Evolutionary conservation across 2,113 vertebrate species (phyloP).

Genomic region (Nipponia nippon): DNA sequence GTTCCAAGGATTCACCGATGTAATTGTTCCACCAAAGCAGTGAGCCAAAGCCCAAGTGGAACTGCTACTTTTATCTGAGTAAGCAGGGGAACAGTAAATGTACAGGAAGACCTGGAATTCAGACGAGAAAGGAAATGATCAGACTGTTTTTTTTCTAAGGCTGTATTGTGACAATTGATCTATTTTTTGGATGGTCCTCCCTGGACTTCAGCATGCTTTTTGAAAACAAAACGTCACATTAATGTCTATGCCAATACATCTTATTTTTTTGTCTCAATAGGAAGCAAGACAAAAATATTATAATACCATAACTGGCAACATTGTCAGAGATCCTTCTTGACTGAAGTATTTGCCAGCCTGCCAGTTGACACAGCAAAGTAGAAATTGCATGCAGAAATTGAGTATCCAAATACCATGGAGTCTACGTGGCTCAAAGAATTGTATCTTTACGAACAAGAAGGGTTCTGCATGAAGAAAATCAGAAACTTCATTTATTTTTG

Average conservation of each 20-base stretch:
- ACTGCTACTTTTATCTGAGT: not conserved
- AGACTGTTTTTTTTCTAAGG: not conserved
- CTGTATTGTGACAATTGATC: not conserved
- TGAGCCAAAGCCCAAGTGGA: not conserved
- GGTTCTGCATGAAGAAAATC: not conserved
- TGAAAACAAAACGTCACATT: not conserved
- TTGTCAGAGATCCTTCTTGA: not conserved
- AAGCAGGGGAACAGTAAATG: not conserved
- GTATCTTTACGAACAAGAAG: not conserved
- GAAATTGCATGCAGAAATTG: not conserved
- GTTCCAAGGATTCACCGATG: not conserved
- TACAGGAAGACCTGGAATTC: not conserved
- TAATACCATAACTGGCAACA: not conserved
- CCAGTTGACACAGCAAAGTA: not conserved
- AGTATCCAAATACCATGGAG: not conserved
- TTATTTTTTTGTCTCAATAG: not conserved
- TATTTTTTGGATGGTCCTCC: not conserved
- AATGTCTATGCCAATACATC: not conserved
- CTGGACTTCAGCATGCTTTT: not conserved
- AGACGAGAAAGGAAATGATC: not conserved
- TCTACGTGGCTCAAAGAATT: not conserved
- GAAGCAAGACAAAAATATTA: not conserved
- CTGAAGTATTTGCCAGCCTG: not conserved
- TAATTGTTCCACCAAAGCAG: not conserved
- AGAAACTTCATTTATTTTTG: not conserved